Base-by-base conservation (phyloP, 2,113 vertebrate genomes). In the Cyphomyrus discorhynchus region DNA sequence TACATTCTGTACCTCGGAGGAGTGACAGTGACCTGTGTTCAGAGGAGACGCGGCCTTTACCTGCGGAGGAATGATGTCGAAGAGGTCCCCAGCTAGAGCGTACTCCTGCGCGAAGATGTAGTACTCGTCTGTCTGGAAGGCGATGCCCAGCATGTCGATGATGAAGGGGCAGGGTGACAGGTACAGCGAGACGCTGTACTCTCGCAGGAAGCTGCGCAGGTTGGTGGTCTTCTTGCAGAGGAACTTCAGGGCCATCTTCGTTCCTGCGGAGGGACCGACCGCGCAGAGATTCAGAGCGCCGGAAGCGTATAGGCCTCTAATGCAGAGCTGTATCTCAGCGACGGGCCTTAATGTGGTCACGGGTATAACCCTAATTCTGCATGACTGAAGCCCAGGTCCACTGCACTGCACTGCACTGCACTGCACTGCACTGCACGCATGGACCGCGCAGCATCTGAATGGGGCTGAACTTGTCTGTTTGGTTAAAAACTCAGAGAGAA, bases 61-160 rank as follows among this genome's bases (percentile, higher is more conserved):
- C 96, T 97, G 96, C 0, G 96, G 96, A 1, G 96, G 96, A 89
- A 97, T 97, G 91, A 97, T 96, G 93, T 97, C 96, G 1, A 97
- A 97, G 56, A 97, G 95, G 88, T 97, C 96, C 2, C 96, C 96
- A 0, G 96, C 96, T n/a, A 95, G 91, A 0, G 96, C 96, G 11
- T 95, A 96, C 94, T 97, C 96, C 91, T 96, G 96, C 35, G 96
- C 96, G 46, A 97, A 97, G 92, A 96, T 93, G 91, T 96, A 97
- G 93, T 94, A 96, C 13, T 97, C 96, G 7, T 96, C 95, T 0
- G 96, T 97, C 62, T 97, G 95, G 27, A 97, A 96, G 92, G 95
- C 94, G 17, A 96, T 96, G 86, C 96, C 96, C 8, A 94, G 95
- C 95, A 96, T 96, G 94, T 95, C 96, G 92, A 97, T 97, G 93